Percentiles rank a stretch among this genome's conserved stretches.
These are phyloP conservation scores for Siniperca chuatsi DNA, from an alignment of 2,113 vertebrate species.

Conservation along the genomic window DNA sequence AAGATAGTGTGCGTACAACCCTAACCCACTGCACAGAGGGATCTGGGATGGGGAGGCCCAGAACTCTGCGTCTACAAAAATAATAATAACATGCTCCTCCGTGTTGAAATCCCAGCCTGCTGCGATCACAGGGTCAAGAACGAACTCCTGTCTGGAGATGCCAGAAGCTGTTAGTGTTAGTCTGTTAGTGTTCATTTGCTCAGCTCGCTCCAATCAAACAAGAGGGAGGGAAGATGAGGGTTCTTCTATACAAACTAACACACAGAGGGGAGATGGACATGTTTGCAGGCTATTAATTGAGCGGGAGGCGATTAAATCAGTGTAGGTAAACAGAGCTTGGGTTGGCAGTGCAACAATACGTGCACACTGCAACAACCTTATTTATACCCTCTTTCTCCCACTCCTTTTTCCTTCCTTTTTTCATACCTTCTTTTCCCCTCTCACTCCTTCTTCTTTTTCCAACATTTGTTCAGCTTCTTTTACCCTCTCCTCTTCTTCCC, in stretches of 20 bases:
- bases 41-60: constrained; percentile 45
- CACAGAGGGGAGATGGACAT: constrained; percentile 20
- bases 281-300: constrained; percentile 50
- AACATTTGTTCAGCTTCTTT: constrained; percentile 2
- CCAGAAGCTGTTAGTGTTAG: constrained; percentile 75
- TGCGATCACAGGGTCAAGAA: constrained; percentile 74
- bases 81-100: constrained; percentile 74
- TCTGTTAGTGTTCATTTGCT: constrained; percentile 37
- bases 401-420: neutral
- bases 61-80: constrained; percentile 68
- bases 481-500: neutral
- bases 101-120: constrained; percentile 73
- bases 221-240: constrained; percentile 51
- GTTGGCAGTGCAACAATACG: constrained; percentile 39
- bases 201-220: constrained; percentile 38
- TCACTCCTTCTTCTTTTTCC: neutral
- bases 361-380: neutral
- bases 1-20: constrained; percentile 37
- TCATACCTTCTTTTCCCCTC: neutral
- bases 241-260: constrained; percentile 31
- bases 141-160: constrained; percentile 79
- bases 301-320: constrained; percentile 43
- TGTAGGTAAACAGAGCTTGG: constrained; percentile 43
- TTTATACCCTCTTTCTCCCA: neutral
- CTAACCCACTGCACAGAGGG: constrained; percentile 37